Evolutionary conservation across 2,797 vertebrate species (phyloP).

Genomic region (Danio aesculapii): DNA sequence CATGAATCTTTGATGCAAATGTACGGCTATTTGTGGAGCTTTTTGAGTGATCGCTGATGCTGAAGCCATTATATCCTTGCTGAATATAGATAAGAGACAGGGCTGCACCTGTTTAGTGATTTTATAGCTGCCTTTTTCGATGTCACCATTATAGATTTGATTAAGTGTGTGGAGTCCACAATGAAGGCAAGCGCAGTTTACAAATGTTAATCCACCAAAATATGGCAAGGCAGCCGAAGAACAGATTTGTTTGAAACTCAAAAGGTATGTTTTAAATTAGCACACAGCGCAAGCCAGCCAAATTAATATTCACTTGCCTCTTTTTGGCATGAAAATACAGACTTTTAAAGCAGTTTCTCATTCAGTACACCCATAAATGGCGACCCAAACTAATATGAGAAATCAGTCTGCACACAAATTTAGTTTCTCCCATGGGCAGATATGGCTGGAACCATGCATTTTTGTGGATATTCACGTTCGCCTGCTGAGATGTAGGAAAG

Average conservation of each 20-base stretch:
- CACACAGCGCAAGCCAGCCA: neutral
- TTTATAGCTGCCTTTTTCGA: constrained; percentile 1
- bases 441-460: neutral
- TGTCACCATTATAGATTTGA: neutral
- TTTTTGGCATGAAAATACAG: neutral
- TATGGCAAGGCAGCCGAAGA: neutral
- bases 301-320: neutral
- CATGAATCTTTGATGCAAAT: constrained; percentile 36
- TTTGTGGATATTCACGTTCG: constrained; percentile 28
- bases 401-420: constrained; percentile 26
- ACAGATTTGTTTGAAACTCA: too few relatives aligned
- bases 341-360: neutral
- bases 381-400: neutral
- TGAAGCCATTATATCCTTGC: constrained; percentile 16
- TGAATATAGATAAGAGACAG: constrained; percentile 27
- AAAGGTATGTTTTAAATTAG: neutral
- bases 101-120: neutral
- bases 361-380: neutral
- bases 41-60: constrained; percentile 42
- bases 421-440: neutral
- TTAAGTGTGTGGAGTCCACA: constrained; percentile 1
- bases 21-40: constrained; percentile 25
- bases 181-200: neutral
- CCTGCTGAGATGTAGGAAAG: constrained; percentile 37
- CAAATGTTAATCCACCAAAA: neutral